Base-by-base conservation (phyloP, 1,140 invertebrate species). In the Heliconius eleuchia region DNA sequence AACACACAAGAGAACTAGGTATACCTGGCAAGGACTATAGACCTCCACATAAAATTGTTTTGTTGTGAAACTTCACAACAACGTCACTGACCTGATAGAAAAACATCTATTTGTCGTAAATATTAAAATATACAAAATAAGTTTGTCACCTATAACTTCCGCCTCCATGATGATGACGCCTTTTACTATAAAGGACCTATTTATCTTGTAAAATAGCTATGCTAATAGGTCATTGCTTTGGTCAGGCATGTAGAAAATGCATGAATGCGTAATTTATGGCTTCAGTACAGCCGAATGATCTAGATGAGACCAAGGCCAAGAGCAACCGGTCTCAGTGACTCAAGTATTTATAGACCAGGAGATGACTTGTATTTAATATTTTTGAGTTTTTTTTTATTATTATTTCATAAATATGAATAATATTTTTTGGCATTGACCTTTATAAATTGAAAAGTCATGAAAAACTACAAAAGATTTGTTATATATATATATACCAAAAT, bases 221-320 rank as follows among this genome's bases (percentile, higher is more conserved):
- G 70, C 76, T 42, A 66, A 77, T 52, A 66, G 23, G 37, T 27
- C 39, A 7, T 71, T 71, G 13, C 19, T 70, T 50, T 72, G 71
- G 42, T 50, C 19, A 77, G 66, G 37, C 34, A 72, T 66, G 57
- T 23, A 70, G 55, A 70, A 81, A 52, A 39, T 37, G 37, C 71
- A 42, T n/a, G 27, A 66, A 30, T 66, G 60, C 60, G 60, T 66
- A 66, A 66, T 66, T 71, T 55, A 34, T 76, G 52, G 72, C 71
- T 66, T 39, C 55, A 57, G 81, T 74, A 27, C 46, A 52, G 42
- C 79, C 39, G 72, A 82, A 80, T 80, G 82, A 76, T 87, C 81
- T 85, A 86, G 85, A 88, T 82, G 85, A 72, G 71, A 72, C 78
- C 87, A 90, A 90, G 89, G 88, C 82, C 84, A 88, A 84, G 85